A percentile compares a stretch with the other conserved stretches of the same genome.
These are phyloP conservation scores for Apaloderma vittatum DNA, from an alignment of 2,113 vertebrate species.

Conservation along the genomic window DNA sequence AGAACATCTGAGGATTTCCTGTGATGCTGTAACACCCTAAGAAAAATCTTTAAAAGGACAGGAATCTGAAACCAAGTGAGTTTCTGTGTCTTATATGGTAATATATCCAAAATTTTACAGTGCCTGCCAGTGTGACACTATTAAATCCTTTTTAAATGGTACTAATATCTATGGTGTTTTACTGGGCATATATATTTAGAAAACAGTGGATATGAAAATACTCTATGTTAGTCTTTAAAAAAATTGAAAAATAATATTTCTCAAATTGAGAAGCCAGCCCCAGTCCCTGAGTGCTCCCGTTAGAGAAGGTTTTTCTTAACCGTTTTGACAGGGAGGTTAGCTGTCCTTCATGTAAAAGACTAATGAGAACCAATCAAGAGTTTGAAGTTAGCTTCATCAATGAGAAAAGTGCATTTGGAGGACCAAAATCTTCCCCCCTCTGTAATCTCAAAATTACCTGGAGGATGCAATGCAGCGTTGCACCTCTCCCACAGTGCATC, in stretches of 20 bases:
- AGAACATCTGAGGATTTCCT: background rate
- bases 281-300: background rate
- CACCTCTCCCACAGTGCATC: background rate
- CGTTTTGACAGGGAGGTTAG: background rate
- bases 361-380: background rate
- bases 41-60: background rate
- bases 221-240: background rate
- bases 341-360: background rate
- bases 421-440: background rate
- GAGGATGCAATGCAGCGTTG: background rate
- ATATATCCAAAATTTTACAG: background rate
- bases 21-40: background rate
- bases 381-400: background rate
- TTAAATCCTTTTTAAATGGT: background rate
- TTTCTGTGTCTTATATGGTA: background rate
- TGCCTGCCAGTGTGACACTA: background rate
- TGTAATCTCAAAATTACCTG: background rate
- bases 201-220: background rate
- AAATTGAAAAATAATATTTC: background rate
- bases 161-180: background rate
- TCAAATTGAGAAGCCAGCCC: background rate
- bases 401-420: background rate
- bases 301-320: background rate
- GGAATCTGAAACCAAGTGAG: background rate
- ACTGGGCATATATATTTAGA: background rate